Conservation (phyloP, 2,888 invertebrate genomes). For the Drosophila maculinotata region DNA sequence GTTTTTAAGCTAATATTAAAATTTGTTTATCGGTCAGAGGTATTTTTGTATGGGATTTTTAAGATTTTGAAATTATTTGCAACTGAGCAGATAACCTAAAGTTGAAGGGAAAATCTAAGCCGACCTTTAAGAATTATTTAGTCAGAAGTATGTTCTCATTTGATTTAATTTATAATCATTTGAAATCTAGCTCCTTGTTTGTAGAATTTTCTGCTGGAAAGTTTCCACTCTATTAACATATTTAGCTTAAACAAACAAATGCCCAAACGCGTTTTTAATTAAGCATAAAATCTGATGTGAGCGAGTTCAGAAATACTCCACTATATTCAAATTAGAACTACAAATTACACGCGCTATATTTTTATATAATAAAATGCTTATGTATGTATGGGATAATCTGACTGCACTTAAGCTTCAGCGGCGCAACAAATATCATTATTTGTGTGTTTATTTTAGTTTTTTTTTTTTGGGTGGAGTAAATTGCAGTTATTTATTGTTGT, state of each 20-base stretch:
- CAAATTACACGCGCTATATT: conserved; percentile 14
- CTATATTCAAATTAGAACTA: conserved; percentile 31
- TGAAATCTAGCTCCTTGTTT: not conserved
- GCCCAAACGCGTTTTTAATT: conserved; percentile 62
- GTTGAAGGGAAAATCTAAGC: too few species aligned
- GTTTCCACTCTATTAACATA: conserved; percentile 7
- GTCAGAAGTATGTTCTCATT: too few species aligned
- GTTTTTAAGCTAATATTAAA: not conserved
- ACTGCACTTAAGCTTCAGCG: conserved; percentile 32
- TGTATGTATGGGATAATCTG: conserved; percentile 41
- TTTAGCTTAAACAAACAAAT: conserved; percentile 31
- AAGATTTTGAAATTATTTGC: too few species aligned
- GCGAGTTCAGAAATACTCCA: too few species aligned
- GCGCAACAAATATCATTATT: conserved; percentile 49
- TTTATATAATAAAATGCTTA: conserved; percentile 6
- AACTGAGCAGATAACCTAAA: too few species aligned
- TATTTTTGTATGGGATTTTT: too few species aligned
- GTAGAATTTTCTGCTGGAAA: not conserved
- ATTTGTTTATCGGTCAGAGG: not conserved
- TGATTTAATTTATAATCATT: not conserved
- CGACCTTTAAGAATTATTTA: too few species aligned
- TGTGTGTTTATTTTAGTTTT: conserved; percentile 28
- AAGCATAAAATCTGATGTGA: conserved; percentile 39
- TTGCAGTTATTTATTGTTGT: conserved; percentile 44
- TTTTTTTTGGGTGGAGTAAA: conserved; percentile 19